Conservation (phyloP, 2,888 invertebrate species). For the Platynereis dumerilii region DNA sequence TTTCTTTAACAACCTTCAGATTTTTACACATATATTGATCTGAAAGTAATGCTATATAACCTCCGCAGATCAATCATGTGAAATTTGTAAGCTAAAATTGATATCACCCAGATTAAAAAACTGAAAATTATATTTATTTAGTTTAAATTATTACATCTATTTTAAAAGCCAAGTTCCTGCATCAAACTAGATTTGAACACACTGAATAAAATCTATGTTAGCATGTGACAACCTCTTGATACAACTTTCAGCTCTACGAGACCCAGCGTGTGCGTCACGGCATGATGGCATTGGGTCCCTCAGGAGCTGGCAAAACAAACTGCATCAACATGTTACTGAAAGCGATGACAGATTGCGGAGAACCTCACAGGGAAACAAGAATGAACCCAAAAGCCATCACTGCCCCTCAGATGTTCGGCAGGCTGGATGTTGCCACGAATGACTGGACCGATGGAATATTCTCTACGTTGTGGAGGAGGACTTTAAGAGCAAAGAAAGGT, state of each 20-base stretch:
- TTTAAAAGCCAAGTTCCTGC: no score
- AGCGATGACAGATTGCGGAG: slow-evolving; percentile 85
- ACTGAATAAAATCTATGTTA: no score
- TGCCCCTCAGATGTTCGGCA: slow-evolving; percentile 96
- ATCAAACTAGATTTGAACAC: no score
- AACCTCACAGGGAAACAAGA: slow-evolving; percentile 89
- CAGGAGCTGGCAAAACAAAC: slow-evolving; percentile 92
- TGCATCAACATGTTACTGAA: slow-evolving; percentile 91
- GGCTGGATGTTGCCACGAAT: slow-evolving; percentile 94
- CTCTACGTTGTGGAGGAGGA: slow-evolving; percentile 94
- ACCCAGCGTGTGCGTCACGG: slow-evolving; percentile 65
- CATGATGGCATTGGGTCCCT: slow-evolving; percentile 88
- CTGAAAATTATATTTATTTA: no score
- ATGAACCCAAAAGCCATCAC: slow-evolving; percentile 99
- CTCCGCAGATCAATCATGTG: no score
- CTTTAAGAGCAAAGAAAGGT: slow-evolving; percentile 81
- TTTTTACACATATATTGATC: no score
- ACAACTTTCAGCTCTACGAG: slow-evolving; percentile 57
- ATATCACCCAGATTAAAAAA: no score
- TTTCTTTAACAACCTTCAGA: no score
- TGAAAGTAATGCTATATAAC: no score
- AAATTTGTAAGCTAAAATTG: no score
- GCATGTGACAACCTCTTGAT: no score
- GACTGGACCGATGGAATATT: slow-evolving; percentile 99
- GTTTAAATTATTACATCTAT: no score